phyloP scores from a whole-genome alignment of 2,113 vertebrate species.

The Nyctibius bracteatus region DNA sequence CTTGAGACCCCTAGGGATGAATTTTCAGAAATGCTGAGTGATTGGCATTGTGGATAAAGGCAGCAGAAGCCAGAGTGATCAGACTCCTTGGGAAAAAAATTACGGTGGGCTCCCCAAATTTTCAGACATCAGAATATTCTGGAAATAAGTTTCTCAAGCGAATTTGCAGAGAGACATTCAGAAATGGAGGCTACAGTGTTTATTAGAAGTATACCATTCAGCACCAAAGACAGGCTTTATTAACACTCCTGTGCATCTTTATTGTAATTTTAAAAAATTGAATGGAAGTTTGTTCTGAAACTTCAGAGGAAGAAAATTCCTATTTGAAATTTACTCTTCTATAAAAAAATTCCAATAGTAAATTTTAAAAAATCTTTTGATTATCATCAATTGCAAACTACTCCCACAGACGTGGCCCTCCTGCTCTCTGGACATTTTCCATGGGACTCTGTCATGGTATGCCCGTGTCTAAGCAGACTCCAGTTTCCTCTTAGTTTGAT shows the following conservation, averaged over 20 bases:
- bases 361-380: background rate
- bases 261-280: background rate
- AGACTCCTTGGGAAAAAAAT: background rate
- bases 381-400: background rate
- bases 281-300: background rate
- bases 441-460: background rate
- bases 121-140: background rate
- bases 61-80: background rate
- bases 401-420: background rate
- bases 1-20: background rate
- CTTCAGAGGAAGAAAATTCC: background rate
- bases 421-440: background rate
- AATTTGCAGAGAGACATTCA: background rate
- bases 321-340: background rate
- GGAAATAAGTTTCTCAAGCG: background rate
- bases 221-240: background rate
- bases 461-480: background rate
- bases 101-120: background rate
- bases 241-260: background rate
- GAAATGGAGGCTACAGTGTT: background rate
- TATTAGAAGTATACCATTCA: background rate
- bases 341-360: background rate
- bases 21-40: background rate
- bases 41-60: background rate
- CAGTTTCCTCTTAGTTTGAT: background rate